A percentile compares a stretch with the other conserved stretches of the same genome.
Evolutionary conservation across 2,113 vertebrate species (phyloP).

Genomic region (Nothocercus nigrocapillus): DNA sequence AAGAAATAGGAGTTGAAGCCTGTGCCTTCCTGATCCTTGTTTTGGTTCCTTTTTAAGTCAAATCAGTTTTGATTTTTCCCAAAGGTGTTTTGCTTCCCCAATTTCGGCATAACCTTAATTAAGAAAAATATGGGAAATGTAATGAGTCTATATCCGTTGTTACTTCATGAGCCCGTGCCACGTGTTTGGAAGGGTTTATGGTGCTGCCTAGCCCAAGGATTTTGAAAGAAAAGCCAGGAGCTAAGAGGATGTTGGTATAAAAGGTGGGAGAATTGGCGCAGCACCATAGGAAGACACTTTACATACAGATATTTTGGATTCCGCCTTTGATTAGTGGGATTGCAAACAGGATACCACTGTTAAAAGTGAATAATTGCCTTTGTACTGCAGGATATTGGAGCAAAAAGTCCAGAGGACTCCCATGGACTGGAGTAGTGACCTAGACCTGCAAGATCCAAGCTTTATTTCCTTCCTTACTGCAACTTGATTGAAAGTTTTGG

Average conservation of each 20-base stretch:
- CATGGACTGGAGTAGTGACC: not conserved
- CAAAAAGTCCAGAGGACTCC: not conserved
- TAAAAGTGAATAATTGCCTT: not conserved
- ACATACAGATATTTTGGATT: rapidly evolving
- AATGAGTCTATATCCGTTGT: rapidly evolving
- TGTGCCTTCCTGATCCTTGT: no score
- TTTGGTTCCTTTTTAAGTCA: no score
- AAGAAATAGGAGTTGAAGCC: no score
- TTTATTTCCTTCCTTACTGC: not conserved
- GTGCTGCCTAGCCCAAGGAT: not conserved
- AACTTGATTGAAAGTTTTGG: no score
- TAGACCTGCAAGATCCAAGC: not conserved
- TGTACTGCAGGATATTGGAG: no score
- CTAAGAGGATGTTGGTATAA: not conserved
- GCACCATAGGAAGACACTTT: rapidly evolving
- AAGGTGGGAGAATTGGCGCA: rapidly evolving
- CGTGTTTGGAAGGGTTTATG: rapidly evolving
- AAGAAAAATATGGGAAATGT: no score
- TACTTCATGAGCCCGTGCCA: rapidly evolving
- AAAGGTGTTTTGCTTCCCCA: no score
- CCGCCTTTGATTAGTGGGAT: not conserved
- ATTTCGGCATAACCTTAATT: not conserved
- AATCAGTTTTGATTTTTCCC: no score
- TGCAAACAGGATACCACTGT: no score
- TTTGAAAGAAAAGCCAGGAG: not conserved